Evolutionary conservation across 2,888 invertebrate genomes (phyloP), one percentile per base, ranked within the genome.

Genomic region (Pterobdella sp.): DNA sequence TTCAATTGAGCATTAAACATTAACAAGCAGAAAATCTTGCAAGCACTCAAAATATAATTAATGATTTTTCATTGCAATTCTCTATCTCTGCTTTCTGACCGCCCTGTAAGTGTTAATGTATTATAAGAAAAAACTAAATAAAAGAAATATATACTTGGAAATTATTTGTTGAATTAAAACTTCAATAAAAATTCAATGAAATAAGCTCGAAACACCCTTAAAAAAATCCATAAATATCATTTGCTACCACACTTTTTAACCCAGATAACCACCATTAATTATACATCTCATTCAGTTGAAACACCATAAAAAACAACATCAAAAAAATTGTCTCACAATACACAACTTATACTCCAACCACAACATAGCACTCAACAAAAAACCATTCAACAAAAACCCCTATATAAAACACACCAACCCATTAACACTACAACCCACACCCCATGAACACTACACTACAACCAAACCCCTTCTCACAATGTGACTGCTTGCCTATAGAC

Each of bases 61-160:
- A n/a, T n/a, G n/a, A n/a, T n/a, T n/a, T n/a, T n/a, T n/a, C n/a
- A n/a, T n/a, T n/a, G n/a, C n/a, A n/a, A n/a, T 56, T 56, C 60
- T 56, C 71, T 71, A 26, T 71, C 71, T 34, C 71, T 71, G 37
- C 71, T 71, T 10, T 36, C 56, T n/a, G 71, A 71, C 63, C 71
- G 32, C 71, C 71, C 71, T 71, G 63, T n/a, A 32, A 22, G n/a
- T 31, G 35, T 63, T 7, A 63, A n/a, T 26, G 63, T 22, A n/a
- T 7, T 63, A 26, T 7, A 26, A 26, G 7, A 7, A 26, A 22
- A 63, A 14, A 14, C n/a, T 63, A 7, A 63, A 14, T 14, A 63
- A 26, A 26, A 26, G 60, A 26, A 56, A n/a, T 26, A 56, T 56
- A 56, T 56, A 18, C 7, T 14, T 42, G 42, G 18, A 14, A n/a